phyloP scores from a whole-genome alignment of 2,797 vertebrate species.

The Oryzias dopingdopingensis region DNA sequence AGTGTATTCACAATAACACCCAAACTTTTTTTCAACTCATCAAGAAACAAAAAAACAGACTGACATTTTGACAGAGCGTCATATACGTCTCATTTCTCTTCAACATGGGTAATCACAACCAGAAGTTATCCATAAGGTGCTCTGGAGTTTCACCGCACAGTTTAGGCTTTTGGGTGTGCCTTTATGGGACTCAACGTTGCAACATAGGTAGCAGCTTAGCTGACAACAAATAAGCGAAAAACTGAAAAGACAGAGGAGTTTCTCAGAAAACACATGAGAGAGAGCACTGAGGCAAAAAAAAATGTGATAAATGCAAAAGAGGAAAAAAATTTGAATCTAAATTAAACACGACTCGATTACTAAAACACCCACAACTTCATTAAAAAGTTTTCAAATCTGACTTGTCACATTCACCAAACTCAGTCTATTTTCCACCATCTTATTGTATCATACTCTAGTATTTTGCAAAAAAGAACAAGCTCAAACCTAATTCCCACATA shows the following conservation, averaged over 20 bases:
- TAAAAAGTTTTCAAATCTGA: constrained; percentile 52
- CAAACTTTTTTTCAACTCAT: too few species aligned
- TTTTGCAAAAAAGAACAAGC: constrained; percentile 68
- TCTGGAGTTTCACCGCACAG: too few species aligned
- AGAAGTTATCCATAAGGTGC: too few species aligned
- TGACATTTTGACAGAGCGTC: too few species aligned
- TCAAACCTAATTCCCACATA: constrained; percentile 75
- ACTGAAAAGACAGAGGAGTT: not conserved
- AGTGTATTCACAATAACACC: too few species aligned
- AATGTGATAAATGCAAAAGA: constrained; percentile 51
- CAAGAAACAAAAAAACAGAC: too few species aligned
- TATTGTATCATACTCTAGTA: constrained; percentile 70
- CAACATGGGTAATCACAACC: too few species aligned
- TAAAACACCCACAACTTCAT: constrained; percentile 45
- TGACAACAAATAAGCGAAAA: constrained; percentile 34
- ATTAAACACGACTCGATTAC: constrained; percentile 51
- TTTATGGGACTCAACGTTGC: too few species aligned
- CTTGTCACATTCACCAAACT: constrained; percentile 68
- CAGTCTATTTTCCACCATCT: constrained; percentile 70
- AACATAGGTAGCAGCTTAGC: not conserved
- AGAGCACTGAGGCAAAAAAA: constrained; percentile 2
- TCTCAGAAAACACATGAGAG: constrained; percentile 42
- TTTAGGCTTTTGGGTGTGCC: too few species aligned
- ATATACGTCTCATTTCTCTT: too few species aligned
- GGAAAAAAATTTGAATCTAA: constrained; percentile 47